Base-by-base conservation (phyloP, 2,888 invertebrate genomes). In the Drosophila hamatofila region DNA sequence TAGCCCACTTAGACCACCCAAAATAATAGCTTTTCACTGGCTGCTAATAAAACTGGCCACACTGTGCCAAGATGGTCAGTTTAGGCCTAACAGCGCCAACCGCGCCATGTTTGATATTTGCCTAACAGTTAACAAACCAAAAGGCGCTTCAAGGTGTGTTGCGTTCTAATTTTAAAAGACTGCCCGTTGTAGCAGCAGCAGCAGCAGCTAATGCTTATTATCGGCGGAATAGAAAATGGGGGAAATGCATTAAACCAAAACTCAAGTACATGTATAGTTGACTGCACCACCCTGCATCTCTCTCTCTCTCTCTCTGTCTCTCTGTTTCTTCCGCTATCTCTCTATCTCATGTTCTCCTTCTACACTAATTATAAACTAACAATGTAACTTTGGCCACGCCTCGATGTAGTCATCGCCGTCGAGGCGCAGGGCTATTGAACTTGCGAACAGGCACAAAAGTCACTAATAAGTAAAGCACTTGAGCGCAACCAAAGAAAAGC, bases 391-490 rank as follows among this genome's bases (percentile, higher is more conserved):
- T 69, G 56, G 58, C 81, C 55, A 72, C 81, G 74, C 72, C 71
- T 61, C 52, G 23, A 33, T 41, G 51, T 52, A 23, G 39, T 37
- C 59, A 54, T 61, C 63, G 27, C 3, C 21, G 42, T 12, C 1
- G 27, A 58, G 69, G 67, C 64, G 46, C 76, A 74, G 84, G 79
- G 84, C 84, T 85, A 85, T 85, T 85, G 84, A 85, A 85, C 84
- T 85, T 85, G 58, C 84, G 75, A 68, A 64, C 62, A 62, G 61
- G 61, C 63, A 86, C 80, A 81, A 86, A 83, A 87, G 88, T 76
- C 88, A 81, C 88, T 88, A 88, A 90, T 89, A 91, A 90, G 89
- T 83, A 90, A 90, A 91, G 85, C 91, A 90, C 89, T 90, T 89
- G 88, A 90, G 73, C 69, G 78, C 70, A 83, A 81, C 83, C 67